These are phyloP conservation scores for Alca torda DNA, from an alignment of 2,797 vertebrate genomes.

Conservation along the genomic window DNA sequence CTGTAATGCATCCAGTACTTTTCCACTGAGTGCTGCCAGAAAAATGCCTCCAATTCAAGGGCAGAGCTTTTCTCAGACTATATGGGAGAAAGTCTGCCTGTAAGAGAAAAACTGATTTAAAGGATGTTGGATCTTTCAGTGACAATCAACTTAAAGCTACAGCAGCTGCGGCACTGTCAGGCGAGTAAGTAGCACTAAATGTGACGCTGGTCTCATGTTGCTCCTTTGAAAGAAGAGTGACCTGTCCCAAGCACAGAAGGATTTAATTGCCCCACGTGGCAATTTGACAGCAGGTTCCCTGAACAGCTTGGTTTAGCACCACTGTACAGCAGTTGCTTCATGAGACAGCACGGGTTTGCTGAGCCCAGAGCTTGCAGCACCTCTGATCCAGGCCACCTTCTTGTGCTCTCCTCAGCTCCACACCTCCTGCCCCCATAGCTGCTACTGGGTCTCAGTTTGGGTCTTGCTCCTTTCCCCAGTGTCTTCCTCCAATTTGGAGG, in stretches of 20 bases:
- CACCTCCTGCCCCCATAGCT: not conserved
- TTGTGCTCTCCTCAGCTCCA: not conserved
- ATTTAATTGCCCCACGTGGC: not conserved
- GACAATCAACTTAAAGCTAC: not conserved
- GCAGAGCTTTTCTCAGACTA: not conserved
- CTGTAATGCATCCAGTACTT: not conserved
- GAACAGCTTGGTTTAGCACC: not conserved
- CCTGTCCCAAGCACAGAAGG: not conserved
- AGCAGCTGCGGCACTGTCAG: not conserved
- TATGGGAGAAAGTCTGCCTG: not conserved
- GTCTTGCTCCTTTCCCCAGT: not conserved
- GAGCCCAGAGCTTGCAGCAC: not conserved
- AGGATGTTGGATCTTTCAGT: not conserved
- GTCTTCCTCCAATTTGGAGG: not conserved
- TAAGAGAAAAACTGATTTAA: slow-evolving; percentile 7
- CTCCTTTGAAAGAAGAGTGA: not conserved
- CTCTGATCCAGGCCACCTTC: not conserved
- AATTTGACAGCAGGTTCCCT: not conserved
- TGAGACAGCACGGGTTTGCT: not conserved
- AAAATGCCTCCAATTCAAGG: not conserved
- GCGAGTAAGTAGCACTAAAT: not conserved
- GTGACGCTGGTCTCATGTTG: not conserved
- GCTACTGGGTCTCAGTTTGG: not conserved
- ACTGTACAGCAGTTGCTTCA: no score
- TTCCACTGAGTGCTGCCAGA: not conserved